These are phyloP conservation scores for Melanitta fusca DNA, from an alignment of 2,797 vertebrate species.

Conservation along the genomic window DNA sequence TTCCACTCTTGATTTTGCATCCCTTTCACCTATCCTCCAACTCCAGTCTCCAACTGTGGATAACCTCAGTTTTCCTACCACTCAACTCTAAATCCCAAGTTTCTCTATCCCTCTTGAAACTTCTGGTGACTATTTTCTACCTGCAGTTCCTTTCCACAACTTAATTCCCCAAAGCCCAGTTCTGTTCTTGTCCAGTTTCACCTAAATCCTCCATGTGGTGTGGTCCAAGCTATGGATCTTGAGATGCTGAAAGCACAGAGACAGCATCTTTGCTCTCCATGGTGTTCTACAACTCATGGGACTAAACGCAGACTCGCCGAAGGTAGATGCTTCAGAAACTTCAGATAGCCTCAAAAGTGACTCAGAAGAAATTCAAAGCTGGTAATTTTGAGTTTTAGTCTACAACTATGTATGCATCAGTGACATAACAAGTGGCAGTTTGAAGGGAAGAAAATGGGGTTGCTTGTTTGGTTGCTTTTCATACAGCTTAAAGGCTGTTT, in stretches of 20 bases:
- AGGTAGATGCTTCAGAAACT: neutral
- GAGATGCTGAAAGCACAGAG: neutral
- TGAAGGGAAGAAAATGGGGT: neutral
- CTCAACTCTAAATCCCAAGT: neutral
- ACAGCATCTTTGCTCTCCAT: neutral
- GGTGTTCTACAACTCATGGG: neutral
- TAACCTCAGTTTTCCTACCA: neutral
- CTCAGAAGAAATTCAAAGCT: neutral
- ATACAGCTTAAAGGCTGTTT: neutral
- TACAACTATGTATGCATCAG: neutral
- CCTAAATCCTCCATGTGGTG: neutral
- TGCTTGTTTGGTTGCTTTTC: neutral
- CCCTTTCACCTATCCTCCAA: neutral
- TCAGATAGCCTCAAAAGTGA: too few relatives aligned
- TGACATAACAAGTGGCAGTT: neutral
- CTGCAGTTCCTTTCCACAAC: neutral
- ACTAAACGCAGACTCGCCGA: neutral
- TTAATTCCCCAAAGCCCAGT: neutral
- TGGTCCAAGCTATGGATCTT: neutral
- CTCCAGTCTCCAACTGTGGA: neutral
- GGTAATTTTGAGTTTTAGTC: neutral
- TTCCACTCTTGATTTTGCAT: neutral
- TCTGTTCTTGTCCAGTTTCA: neutral
- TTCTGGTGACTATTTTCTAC: neutral
- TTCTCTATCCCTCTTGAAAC: neutral